Conservation (phyloP, 1,140 invertebrate species). For the Drosophila pseudoananassae region DNA sequence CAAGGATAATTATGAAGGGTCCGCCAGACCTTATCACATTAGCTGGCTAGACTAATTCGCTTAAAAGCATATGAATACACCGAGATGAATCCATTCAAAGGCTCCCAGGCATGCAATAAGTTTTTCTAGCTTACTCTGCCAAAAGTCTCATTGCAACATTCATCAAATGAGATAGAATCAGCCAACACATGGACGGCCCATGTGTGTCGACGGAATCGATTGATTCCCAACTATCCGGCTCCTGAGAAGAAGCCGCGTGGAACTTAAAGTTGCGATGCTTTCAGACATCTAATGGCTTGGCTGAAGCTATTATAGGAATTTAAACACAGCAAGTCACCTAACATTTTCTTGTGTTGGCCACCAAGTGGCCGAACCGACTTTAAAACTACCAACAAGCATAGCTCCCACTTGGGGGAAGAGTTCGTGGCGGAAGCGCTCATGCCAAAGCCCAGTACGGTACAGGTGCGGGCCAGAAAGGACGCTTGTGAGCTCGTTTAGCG, state of each 20-base stretch:
- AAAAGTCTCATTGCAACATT: conserved; percentile 44
- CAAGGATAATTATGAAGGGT: conserved; percentile 58
- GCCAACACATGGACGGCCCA: not conserved
- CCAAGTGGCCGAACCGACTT: not conserved
- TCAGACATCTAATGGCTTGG: not conserved
- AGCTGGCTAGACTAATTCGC: conserved; percentile 62
- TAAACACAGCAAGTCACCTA: not conserved
- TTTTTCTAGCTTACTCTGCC: not conserved
- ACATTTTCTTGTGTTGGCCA: not conserved
- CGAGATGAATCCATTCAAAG: conserved; percentile 49
- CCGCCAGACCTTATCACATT: conserved; percentile 63
- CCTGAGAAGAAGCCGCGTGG: no score
- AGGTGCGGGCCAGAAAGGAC: conserved; percentile 26
- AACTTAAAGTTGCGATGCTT: not conserved
- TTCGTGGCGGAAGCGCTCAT: not conserved
- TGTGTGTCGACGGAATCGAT: conserved; percentile 10
- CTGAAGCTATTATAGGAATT: not conserved
- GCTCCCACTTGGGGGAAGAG: not conserved
- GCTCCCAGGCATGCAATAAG: conserved; percentile 42
- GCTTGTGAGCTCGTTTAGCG: conserved; percentile 67
- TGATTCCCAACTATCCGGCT: not conserved
- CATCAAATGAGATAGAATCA: conserved; percentile 53
- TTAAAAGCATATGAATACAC: conserved; percentile 60
- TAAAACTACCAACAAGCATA: not conserved
- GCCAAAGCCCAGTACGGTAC: conserved; percentile 35